phyloP scores from a whole-genome alignment of 2,888 invertebrate genomes.

The Apotomis betuletana region DNA sequence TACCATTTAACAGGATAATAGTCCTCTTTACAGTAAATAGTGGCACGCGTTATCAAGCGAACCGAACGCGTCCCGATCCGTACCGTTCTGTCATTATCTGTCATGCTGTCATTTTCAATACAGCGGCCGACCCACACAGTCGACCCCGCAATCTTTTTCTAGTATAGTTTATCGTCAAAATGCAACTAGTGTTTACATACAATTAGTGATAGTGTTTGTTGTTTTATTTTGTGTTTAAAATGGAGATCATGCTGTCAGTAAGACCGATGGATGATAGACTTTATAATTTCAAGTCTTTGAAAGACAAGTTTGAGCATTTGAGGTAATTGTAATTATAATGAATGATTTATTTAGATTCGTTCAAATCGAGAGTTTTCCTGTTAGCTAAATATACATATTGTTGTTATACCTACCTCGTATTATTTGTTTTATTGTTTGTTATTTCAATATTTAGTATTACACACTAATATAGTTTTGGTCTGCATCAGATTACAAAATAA shows the following conservation, averaged over 20 bases:
- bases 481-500: too few species aligned
- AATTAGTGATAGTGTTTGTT: slow-evolving; percentile 16
- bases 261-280: slow-evolving; percentile 67
- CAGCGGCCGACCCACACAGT: slow-evolving; percentile 14
- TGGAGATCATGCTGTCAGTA: slow-evolving; percentile 63
- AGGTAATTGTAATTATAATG: slow-evolving; percentile 61
- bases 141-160: slow-evolving; percentile 2
- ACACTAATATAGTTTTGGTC: too few species aligned
- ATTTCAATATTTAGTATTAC: too few species aligned
- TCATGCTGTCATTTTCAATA: slow-evolving; percentile 37
- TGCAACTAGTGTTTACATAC: slow-evolving; percentile 17
- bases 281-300: slow-evolving; percentile 71
- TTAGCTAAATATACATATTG: background rate
- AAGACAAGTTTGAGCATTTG: slow-evolving; percentile 71
- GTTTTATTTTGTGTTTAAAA: slow-evolving; percentile 46
- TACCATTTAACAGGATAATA: slow-evolving; percentile 20
- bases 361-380: slow-evolving; percentile 4
- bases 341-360: background rate
- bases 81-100: slow-evolving; percentile 42
- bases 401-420: background rate
- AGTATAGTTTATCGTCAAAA: slow-evolving; percentile 25
- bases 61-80: slow-evolving; percentile 52
- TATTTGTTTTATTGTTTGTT: too few species aligned
- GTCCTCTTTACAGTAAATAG: slow-evolving; percentile 27
- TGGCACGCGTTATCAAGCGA: slow-evolving; percentile 16